Evolutionary conservation across 1,140 invertebrate species (phyloP), one percentile per base, ranked within the genome.

Genomic region (Megalonaias nervosa): DNA sequence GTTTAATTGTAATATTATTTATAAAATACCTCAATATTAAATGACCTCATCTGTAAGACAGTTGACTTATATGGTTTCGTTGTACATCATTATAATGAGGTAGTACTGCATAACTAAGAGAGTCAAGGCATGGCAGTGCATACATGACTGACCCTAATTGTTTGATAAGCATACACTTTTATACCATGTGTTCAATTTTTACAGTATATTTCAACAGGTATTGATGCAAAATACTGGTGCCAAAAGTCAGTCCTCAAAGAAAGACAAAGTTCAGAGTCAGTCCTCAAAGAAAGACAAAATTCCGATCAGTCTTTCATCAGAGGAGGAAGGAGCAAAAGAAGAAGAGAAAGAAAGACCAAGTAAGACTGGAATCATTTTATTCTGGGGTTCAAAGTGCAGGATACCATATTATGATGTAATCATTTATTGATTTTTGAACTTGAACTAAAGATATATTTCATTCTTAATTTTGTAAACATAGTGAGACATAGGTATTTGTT

Each of bases 241-340:
- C 26, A 48, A 64, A 58, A 68, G n/a, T 31, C 26, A 15, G 26
- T 48, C 38, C 38, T 48, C 38, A 48, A 48, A 48, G 17, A 62
- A 38, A n/a, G 62, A 11, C 14, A 16, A 17, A 56, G n/a, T 74
- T 55, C 38, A 58, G 38, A 68, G n/a, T 31, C 26, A 15, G 26
- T 48, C 38, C 38, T 48, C 38, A 48, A 48, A 48, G 38, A 48
- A 17, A 23, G 68, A 71, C 26, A 38, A 71, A 61, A 62, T 58
- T 31, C 56, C 67, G 14, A 59, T 26, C 67, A 55, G 21, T 48
- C 6, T 48, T 48, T 48, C 38, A 48, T 48, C 38, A 48, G n/a
- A 61, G 58, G 31, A 93, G 81, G 91, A 93, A 69, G 92, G 92
- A 87, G 91, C 93, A 75, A 91, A 89, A 74, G 93, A 92, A 87